Evolutionary conservation across 1,140 invertebrate genomes (phyloP).

Genomic region (Drosophila santomea): DNA sequence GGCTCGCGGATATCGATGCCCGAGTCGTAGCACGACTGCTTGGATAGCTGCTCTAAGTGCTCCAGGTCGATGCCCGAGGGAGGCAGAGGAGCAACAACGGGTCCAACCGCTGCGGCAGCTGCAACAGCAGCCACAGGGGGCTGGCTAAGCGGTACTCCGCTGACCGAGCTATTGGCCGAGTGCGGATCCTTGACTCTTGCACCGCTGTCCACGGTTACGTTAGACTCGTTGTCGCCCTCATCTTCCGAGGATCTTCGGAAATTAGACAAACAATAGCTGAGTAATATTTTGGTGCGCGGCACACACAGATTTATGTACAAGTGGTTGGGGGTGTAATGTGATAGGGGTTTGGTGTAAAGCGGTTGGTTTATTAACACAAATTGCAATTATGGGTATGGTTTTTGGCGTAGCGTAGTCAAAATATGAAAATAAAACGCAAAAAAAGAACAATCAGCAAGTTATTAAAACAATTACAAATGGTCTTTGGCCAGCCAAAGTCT

Average conservation of each 20-base stretch:
- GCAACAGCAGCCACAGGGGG: constrained; percentile 16
- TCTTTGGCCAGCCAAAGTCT: constrained; percentile 47
- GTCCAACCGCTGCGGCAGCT: constrained; percentile 19
- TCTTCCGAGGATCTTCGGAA: constrained; percentile 85
- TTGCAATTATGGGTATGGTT: constrained; percentile 36
- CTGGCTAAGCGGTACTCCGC: constrained; percentile 36
- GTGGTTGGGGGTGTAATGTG: constrained; percentile 29
- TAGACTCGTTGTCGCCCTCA: constrained; percentile 84
- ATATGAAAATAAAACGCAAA: constrained; percentile 76
- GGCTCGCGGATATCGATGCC: constrained; percentile 94
- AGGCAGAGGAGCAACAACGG: constrained; percentile 38
- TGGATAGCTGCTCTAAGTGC: constrained; percentile 84
- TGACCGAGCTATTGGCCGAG: constrained; percentile 69
- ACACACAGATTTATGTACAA: constrained; percentile 35
- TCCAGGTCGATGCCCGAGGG: constrained; percentile 73
- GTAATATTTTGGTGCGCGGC: constrained; percentile 39
- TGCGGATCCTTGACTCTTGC: constrained; percentile 75
- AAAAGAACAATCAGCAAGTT: constrained; percentile 52
- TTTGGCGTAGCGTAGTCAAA: constrained; percentile 50
- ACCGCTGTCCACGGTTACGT: constrained; percentile 76
- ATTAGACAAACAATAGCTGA: constrained; percentile 83
- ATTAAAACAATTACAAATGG: constrained; percentile 37
- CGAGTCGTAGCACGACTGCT: constrained; percentile 94
- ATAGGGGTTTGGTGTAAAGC: constrained; percentile 32
- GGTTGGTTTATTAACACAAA: constrained; percentile 38